Evolutionary conservation across 2,113 vertebrate species (phyloP).

Genomic region (Oncorhynchus tshawytscha): DNA sequence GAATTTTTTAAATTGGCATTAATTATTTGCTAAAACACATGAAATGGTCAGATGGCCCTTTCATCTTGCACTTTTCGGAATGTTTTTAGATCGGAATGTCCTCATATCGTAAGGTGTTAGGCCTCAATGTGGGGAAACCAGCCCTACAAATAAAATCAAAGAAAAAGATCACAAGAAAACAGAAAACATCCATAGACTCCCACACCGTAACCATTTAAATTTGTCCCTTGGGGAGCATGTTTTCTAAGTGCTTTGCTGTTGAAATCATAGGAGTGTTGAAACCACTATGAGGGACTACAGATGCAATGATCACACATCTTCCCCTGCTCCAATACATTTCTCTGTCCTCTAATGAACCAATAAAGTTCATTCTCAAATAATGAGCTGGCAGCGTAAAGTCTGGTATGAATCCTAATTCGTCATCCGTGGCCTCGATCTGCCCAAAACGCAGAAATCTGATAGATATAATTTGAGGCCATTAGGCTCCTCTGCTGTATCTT

Average conservation of each 20-base stretch:
- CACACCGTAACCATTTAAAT: conserved; percentile 71
- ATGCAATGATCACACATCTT: conserved; percentile 51
- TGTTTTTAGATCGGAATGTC: conserved; percentile 81
- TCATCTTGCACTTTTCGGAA: conserved; percentile 66
- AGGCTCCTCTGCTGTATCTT: conserved; percentile 39
- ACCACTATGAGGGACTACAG: conserved; percentile 57
- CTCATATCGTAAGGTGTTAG: conserved; percentile 62
- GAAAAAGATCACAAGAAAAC: conserved; percentile 49
- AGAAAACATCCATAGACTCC: conserved; percentile 58
- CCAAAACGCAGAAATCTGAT: conserved; percentile 8
- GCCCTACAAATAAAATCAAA: conserved; percentile 55
- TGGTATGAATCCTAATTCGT: conserved; percentile 55
- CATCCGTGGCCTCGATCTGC: conserved; percentile 10
- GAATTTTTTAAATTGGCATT: conserved; percentile 58
- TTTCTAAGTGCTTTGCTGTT: conserved; percentile 95
- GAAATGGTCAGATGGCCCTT: conserved; percentile 45
- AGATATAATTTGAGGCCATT: conserved; percentile 33
- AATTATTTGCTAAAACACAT: conserved; percentile 46
- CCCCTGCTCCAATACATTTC: conserved; percentile 8
- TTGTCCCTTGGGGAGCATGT: conserved; percentile 83
- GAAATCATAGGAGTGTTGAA: conserved; percentile 83
- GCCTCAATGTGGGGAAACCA: conserved; percentile 40
- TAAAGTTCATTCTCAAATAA: conserved; percentile 41
- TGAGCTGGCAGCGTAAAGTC: conserved; percentile 56
- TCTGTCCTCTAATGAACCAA: background rate